A percentile compares a stretch with the other conserved stretches of the same genome.
Evolutionary conservation across 1,140 invertebrate species (phyloP).

Genomic region (Papilio xuthus): DNA sequence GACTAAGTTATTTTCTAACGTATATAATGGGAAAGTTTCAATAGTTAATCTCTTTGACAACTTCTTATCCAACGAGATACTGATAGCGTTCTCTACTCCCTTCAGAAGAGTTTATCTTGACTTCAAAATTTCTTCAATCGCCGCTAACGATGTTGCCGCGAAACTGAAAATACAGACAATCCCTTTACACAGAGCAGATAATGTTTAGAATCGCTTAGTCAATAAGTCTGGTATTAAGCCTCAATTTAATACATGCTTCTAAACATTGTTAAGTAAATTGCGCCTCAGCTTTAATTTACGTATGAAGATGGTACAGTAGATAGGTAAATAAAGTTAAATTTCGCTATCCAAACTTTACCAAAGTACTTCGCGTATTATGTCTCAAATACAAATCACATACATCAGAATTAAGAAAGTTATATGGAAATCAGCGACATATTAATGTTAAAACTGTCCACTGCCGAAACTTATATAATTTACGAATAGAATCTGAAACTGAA

Average conservation of each 20-base stretch:
- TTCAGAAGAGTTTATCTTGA: constrained; percentile 21
- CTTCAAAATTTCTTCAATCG: constrained; percentile 20
- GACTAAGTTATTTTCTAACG: constrained; percentile 20
- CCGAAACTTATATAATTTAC: too few relatives aligned
- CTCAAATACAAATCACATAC: too few relatives aligned
- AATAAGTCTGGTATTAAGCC: not conserved
- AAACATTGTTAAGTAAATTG: not conserved
- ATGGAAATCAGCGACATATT: not conserved
- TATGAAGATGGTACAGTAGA: not conserved
- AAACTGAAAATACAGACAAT: constrained; percentile 34
- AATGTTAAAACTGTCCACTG: too few relatives aligned
- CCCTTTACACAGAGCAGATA: constrained; percentile 11
- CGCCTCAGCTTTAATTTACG: not conserved
- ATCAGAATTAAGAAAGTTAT: not conserved
- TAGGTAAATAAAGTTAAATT: not conserved
- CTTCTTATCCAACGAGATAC: constrained; percentile 23
- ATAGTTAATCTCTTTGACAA: not conserved
- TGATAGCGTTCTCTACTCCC: constrained; percentile 7
- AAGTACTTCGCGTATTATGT: not conserved
- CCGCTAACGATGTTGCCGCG: constrained; percentile 2
- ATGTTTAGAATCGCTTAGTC: not conserved
- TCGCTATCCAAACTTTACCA: not conserved
- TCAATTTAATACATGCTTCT: not conserved
- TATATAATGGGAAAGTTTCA: constrained; percentile 14
- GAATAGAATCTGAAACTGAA: too few relatives aligned